Base-by-base conservation (phyloP, 2,888 invertebrate species). In the Autographa pulchrina region DNA sequence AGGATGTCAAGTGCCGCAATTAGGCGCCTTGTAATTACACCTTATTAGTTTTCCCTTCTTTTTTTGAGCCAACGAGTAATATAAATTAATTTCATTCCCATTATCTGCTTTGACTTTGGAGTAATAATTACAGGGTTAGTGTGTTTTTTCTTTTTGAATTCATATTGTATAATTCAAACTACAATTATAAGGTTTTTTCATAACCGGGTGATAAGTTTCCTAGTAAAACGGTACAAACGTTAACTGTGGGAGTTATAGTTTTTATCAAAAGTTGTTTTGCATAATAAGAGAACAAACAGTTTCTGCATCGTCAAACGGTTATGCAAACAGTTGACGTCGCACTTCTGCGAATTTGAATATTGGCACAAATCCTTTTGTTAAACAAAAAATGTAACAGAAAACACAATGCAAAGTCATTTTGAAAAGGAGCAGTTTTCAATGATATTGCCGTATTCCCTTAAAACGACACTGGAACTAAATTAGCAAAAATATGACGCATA, bases 331-430 rank as follows among this genome's bases (percentile, higher is more conserved):
- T 83, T 82, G 81, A 84, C 71, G 70, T 70, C 72, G 82, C 68
- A 83, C 80, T 94, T 94, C 95, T 90, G 80, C 90, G 94, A 94
- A 95, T 93, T 92, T 91, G 87, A 91, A 93, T 93, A 93, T 91
- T 89, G 87, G 84, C 84, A 82, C 83, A 86, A 91, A 90, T 86
- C 88, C 89, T 90, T 83, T 91, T 92, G 91, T 91, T 70, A 60
- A 72, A 70, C 74, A 86, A 87, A 88, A 90, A 86, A 76, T 80
- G 84, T 80, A 83, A 81, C 82, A 80, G 70, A 68, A 73, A 71
- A 32, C 67, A 81, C 88, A 85, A 84, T 72, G 74, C 72, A 18
- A 66, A 82, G 68, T 73, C 4, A 69, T 77, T 85, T 80, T 83
- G 78, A 89, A 90, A 88, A 86, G 86, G 84, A 87, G 85, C 88